Evolutionary conservation across 2,888 invertebrate genomes (phyloP), one percentile per base, ranked within the genome.

Genomic region (Oligia fasciuncula): DNA sequence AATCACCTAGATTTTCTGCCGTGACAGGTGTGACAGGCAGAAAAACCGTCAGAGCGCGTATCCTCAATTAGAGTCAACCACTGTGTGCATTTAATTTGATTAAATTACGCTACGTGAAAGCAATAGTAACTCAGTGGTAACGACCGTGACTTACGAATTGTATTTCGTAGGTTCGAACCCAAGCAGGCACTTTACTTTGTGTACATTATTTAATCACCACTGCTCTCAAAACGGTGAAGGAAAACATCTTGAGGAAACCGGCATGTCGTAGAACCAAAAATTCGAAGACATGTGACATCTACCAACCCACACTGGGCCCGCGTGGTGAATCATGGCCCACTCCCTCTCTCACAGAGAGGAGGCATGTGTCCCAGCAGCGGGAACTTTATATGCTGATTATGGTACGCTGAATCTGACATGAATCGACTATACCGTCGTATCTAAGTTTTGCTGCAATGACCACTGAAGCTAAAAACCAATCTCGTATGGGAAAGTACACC

Each of bases 1-100:
- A 79, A 57, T 73, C 69, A 83, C 13, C 29, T 19, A 35, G 43
- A 65, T 73, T 54, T 67, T 62, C 17, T 66, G 40, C 54, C 43
- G 19, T 63, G 40, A 49, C 46, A 43, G 29, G 19, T 68, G 40
- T 46, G 46, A 40, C 62, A 14, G 40, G 40, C 68, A 73, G 51
- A 65, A 71, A 83, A 80, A 49, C 35, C 23, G 14, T 11, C 49
- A 83, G 57, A 43, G 83, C 54, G 40, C 51, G n/a, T 79, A 63
- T 84, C 62, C 78, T 77, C 81, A 81, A 81, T 84, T 84, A 84
- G 3, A 63, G n/a, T 63, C 63, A 76, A 66, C 57, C 5, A 76
- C 17, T 67, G n/a, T 29, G 46, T 60, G 5, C 23, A 78, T 71
- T 67, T 68, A 17, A 40, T 77, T 66, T 6, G 40, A 43, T 49